Evolutionary conservation across 2,113 vertebrate species (phyloP).

Genomic region (Dicentrarchus labrax): DNA sequence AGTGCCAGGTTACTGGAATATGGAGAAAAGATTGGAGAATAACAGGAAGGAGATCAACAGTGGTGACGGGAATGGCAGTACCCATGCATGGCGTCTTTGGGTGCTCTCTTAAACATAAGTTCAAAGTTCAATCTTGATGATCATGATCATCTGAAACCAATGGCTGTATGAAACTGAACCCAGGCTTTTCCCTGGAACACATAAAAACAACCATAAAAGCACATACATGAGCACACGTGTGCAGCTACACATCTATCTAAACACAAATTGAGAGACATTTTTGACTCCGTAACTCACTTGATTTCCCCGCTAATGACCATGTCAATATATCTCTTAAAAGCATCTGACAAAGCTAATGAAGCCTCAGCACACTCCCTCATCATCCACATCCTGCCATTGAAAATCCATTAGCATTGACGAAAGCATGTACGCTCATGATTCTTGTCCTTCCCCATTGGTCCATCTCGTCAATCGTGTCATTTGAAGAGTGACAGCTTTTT

Average conservation of each 20-base stretch:
- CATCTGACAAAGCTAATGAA: constrained; percentile 55
- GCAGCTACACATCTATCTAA: not conserved
- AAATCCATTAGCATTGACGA: constrained; percentile 50
- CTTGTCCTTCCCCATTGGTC: not conserved
- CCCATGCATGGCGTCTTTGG: not conserved
- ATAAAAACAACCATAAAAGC: not conserved
- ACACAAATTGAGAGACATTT: constrained; percentile 24
- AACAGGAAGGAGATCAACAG: constrained; percentile 22
- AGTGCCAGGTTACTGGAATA: constrained; percentile 11
- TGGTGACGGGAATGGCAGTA: not conserved
- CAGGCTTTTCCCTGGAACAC: not conserved
- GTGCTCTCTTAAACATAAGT: not conserved
- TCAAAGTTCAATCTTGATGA: too few relatives aligned
- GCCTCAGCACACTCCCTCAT: constrained; percentile 16
- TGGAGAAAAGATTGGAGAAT: constrained; percentile 17
- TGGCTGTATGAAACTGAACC: not conserved
- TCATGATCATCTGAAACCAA: too few relatives aligned
- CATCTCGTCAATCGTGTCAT: not conserved
- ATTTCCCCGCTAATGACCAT: constrained; percentile 50
- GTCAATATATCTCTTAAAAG: constrained; percentile 54
- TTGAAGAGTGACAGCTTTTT: not conserved
- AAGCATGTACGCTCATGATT: not conserved
- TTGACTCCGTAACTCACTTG: constrained; percentile 53
- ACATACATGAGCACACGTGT: not conserved
- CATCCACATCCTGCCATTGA: constrained; percentile 25